These are phyloP conservation scores for Xyrichtys novacula DNA, from an alignment of 2,797 vertebrate species.

Conservation along the genomic window DNA sequence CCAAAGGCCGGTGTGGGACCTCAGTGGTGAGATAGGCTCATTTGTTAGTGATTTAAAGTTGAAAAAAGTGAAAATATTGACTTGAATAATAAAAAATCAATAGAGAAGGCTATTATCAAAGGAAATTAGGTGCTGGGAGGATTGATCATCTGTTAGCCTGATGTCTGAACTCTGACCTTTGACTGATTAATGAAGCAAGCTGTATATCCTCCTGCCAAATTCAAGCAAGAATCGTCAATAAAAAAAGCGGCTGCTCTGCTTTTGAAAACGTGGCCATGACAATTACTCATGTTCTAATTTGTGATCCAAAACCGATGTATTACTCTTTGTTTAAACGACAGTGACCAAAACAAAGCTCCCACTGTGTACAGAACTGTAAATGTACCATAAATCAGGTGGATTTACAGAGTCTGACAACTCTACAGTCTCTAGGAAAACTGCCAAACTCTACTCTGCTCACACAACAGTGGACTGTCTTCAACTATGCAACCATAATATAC, in stretches of 20 bases:
- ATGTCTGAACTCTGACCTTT: conserved; percentile 66
- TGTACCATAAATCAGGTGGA: background rate
- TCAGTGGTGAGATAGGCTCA: conserved; percentile 61
- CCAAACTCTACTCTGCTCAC: background rate
- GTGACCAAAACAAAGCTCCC: no score
- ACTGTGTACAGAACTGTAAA: no score
- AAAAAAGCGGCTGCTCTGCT: no score
- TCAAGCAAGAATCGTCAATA: no score
- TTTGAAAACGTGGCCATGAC: background rate
- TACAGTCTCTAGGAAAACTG: background rate
- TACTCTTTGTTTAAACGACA: no score
- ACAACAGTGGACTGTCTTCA: background rate
- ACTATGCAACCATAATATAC: background rate
- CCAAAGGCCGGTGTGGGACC: conserved; percentile 33
- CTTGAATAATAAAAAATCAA: conserved; percentile 70
- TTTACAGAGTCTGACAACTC: background rate
- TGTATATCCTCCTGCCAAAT: conserved; percentile 40
- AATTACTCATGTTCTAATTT: background rate
- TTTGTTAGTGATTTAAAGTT: conserved; percentile 64
- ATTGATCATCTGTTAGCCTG: conserved; percentile 59
- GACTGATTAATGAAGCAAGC: conserved; percentile 41
- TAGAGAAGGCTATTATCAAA: conserved; percentile 39
- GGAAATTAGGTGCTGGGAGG: conserved; percentile 40
- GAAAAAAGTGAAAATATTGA: conserved; percentile 57
- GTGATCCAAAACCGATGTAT: background rate